These are phyloP conservation scores for Hirtodrosophila confusa DNA, from an alignment of 2,888 invertebrate species.

Conservation along the genomic window DNA sequence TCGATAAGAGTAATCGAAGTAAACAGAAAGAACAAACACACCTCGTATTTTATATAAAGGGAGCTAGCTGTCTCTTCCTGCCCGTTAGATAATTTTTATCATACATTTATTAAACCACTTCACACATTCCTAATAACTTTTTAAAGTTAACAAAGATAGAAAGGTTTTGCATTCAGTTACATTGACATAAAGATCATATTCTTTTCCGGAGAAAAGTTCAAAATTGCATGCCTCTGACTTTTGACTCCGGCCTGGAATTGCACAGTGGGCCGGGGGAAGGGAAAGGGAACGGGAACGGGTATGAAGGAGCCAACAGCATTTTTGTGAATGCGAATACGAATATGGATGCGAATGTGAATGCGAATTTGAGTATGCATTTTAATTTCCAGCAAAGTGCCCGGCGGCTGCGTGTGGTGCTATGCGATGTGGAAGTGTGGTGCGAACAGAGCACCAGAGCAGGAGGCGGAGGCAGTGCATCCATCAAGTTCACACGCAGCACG, in stretches of 20 bases:
- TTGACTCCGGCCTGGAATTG: constrained; percentile 3
- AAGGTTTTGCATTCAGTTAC: not conserved
- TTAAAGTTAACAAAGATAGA: no score
- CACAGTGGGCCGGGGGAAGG: not conserved
- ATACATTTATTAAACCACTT: no score
- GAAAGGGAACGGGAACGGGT: not conserved
- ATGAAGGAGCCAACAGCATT: no score
- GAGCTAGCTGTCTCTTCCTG: no score
- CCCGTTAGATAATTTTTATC: no score
- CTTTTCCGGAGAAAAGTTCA: constrained; percentile 1
- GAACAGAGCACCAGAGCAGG: constrained; percentile 19
- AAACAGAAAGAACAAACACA: no score
- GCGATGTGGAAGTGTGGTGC: constrained; percentile 7
- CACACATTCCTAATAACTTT: no score
- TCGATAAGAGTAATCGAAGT: no score
- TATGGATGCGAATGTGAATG: constrained; percentile 36
- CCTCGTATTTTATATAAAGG: no score
- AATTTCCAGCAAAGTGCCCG: constrained; percentile 66
- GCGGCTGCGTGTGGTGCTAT: constrained; percentile 40
- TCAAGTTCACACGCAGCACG: constrained; percentile 75
- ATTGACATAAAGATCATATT: constrained; percentile 4
- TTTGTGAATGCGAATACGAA: constrained; percentile 14
- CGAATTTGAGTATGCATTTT: constrained; percentile 44
- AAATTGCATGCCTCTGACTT: constrained; percentile 21
- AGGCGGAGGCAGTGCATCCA: constrained; percentile 74